A percentile compares a stretch with the other conserved stretches of the same genome.
phyloP scores from a whole-genome alignment of 2,888 invertebrate genomes.

The Trisateles emortualis region DNA sequence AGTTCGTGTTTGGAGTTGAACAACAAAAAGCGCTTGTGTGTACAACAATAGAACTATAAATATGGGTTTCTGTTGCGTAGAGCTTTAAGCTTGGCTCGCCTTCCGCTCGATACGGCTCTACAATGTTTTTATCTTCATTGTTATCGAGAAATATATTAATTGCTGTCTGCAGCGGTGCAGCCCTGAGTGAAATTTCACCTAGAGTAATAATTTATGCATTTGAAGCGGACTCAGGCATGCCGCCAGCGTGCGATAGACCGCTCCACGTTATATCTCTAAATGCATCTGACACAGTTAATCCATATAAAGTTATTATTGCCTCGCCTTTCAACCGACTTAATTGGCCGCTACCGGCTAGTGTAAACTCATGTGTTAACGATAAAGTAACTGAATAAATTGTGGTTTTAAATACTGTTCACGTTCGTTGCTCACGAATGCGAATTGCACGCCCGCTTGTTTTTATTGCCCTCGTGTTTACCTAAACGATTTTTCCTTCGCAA shows the following conservation, averaged over 20 bases:
- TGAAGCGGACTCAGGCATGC: conserved; percentile 59
- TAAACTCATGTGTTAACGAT: conserved; percentile 76
- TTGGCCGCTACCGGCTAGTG: conserved; percentile 76
- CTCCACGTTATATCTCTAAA: conserved; percentile 69
- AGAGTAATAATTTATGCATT: conserved; percentile 68
- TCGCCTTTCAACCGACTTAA: conserved; percentile 77
- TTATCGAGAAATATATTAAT: conserved; percentile 65
- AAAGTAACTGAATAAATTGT: conserved; percentile 76
- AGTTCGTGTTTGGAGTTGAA: conserved; percentile 69
- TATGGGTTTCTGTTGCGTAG: conserved; percentile 76
- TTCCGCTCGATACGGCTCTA: conserved; percentile 66
- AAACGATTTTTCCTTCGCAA: conserved; percentile 71
- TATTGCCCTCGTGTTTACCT: conserved; percentile 70
- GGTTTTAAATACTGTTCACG: conserved; percentile 69
- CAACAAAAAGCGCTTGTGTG: conserved; percentile 72
- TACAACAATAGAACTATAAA: conserved; percentile 81
- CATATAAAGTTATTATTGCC: conserved; percentile 81
- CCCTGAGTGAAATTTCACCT: conserved; percentile 61
- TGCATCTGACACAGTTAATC: conserved; percentile 80
- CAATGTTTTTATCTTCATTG: conserved; percentile 64
- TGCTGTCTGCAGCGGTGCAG: conserved; percentile 55
- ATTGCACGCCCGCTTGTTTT: conserved; percentile 68
- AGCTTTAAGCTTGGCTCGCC: conserved; percentile 46
- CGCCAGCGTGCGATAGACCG: conserved; percentile 67
- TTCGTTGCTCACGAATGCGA: conserved; percentile 65